phyloP scores from a whole-genome alignment of 2,113 vertebrate species.

The Heterotilapia buettikoferi region DNA sequence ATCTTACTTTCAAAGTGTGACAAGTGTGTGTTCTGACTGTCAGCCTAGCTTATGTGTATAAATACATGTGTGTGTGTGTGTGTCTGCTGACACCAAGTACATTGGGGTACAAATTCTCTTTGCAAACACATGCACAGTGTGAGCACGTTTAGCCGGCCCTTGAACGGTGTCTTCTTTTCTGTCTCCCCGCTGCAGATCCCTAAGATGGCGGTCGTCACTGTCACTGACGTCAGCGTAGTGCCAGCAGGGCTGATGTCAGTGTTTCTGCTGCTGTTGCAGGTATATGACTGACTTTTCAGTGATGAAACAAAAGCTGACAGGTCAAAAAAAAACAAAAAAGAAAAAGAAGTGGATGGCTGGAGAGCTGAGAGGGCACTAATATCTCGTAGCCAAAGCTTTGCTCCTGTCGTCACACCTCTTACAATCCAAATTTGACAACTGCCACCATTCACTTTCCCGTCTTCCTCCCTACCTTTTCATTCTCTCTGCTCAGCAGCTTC shows the following conservation, averaged over 20 bases:
- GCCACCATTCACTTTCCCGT: not conserved
- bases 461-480: not conserved
- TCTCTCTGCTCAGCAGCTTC: not conserved
- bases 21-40: constrained; percentile 7
- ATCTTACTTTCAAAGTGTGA: constrained; percentile 3
- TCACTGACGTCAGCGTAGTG: constrained; percentile 23
- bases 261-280: constrained; percentile 25
- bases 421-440: constrained; percentile 9
- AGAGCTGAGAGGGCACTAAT: not conserved
- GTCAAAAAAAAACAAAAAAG: not conserved
- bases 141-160: not conserved
- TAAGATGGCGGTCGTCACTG: constrained; percentile 28
- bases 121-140: not conserved
- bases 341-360: not conserved
- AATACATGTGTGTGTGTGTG: not conserved
- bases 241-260: constrained; percentile 12
- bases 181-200: not conserved
- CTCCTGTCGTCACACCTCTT: not conserved
- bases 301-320: constrained; percentile 38
- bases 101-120: constrained; percentile 1
- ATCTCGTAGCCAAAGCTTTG: constrained; percentile 30
- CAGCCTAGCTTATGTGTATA: constrained; percentile 3
- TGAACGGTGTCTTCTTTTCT: not conserved
- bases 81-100: not conserved
- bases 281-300: constrained; percentile 6